Evolutionary conservation across 2,797 vertebrate genomes (phyloP).

Genomic region (Helarctos malayanus): DNA sequence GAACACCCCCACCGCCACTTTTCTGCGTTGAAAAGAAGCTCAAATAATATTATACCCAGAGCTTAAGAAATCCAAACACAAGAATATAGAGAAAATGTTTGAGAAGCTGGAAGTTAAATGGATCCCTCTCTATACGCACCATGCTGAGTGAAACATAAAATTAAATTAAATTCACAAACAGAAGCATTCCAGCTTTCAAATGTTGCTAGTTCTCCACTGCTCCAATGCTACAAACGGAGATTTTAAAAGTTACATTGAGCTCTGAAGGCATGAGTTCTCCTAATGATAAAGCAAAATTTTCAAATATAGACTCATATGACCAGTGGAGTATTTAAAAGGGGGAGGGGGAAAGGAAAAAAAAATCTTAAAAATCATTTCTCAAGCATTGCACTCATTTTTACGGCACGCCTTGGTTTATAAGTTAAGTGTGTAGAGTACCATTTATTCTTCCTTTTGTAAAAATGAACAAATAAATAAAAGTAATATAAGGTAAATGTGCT

Average conservation of each 20-base stretch:
- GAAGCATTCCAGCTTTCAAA: constrained; percentile 58
- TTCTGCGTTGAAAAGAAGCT: constrained; percentile 25
- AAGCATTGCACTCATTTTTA: not conserved
- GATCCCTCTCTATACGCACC: not conserved
- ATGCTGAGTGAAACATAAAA: constrained; percentile 66
- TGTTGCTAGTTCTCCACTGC: constrained; percentile 2
- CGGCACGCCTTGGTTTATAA: not conserved
- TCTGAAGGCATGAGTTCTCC: not conserved
- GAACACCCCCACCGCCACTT: not conserved
- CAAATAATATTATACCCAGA: not conserved
- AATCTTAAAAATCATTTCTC: not conserved
- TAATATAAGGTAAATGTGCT: not conserved
- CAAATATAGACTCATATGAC: not conserved
- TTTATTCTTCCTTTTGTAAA: not conserved
- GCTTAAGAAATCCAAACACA: constrained; percentile 41
- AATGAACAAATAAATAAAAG: constrained; percentile 15
- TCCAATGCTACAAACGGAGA: constrained; percentile 1
- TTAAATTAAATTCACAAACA: constrained; percentile 56
- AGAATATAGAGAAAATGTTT: constrained; percentile 5
- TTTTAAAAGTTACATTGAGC: not conserved
- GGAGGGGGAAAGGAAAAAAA: not conserved
- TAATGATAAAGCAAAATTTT: constrained; percentile 30
- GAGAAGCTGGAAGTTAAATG: constrained; percentile 63
- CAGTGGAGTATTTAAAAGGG: not conserved
- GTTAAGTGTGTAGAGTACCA: not conserved